A percentile compares a stretch with the other conserved stretches of the same genome.
These are phyloP conservation scores for Aphelenchoides besseyi DNA, from an alignment of 1,140 invertebrate genomes.

Conservation along the genomic window DNA sequence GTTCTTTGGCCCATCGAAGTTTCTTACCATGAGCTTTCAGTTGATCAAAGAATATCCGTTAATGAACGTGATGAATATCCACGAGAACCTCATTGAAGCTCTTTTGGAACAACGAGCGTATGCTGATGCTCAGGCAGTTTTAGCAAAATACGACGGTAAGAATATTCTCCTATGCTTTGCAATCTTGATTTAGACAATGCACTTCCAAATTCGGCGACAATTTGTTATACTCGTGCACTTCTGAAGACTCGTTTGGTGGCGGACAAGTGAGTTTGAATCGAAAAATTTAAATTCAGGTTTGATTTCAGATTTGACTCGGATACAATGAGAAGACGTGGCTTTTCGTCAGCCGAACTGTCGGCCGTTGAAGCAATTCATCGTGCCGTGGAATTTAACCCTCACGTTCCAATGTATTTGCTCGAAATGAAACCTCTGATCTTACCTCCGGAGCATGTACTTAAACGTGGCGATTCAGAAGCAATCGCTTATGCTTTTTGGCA, in stretches of 20 bases:
- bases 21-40: slow-evolving; percentile 62
- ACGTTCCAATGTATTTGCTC: slow-evolving; percentile 93
- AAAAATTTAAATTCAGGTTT: slow-evolving; percentile 12
- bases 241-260: slow-evolving; percentile 86
- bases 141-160: slow-evolving; percentile 84
- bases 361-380: slow-evolving; percentile 93
- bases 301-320: slow-evolving; percentile 74
- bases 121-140: slow-evolving; percentile 88
- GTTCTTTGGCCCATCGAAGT: slow-evolving; percentile 38
- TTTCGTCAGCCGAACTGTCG: slow-evolving; percentile 83
- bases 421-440: slow-evolving; percentile 92
- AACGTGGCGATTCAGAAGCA: slow-evolving; percentile 94
- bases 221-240: slow-evolving; percentile 91
- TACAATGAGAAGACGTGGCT: slow-evolving; percentile 78
- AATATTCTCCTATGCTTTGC: slow-evolving; percentile 26
- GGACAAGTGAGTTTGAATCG: slow-evolving; percentile 72
- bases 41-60: slow-evolving; percentile 93
- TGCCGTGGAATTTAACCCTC: slow-evolving; percentile 97
- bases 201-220: slow-evolving; percentile 90
- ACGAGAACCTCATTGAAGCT: slow-evolving; percentile 94
- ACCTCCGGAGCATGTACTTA: slow-evolving; percentile 92
- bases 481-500: slow-evolving; percentile 95
- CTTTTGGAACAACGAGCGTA: slow-evolving; percentile 91
- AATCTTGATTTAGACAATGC: slow-evolving; percentile 73
- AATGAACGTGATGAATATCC: slow-evolving; percentile 89